A percentile compares a stretch with the other conserved stretches of the same genome.
These are phyloP conservation scores for Myoxocephalus aenaeus DNA, from an alignment of 2,797 vertebrate genomes.

Conservation along the genomic window DNA sequence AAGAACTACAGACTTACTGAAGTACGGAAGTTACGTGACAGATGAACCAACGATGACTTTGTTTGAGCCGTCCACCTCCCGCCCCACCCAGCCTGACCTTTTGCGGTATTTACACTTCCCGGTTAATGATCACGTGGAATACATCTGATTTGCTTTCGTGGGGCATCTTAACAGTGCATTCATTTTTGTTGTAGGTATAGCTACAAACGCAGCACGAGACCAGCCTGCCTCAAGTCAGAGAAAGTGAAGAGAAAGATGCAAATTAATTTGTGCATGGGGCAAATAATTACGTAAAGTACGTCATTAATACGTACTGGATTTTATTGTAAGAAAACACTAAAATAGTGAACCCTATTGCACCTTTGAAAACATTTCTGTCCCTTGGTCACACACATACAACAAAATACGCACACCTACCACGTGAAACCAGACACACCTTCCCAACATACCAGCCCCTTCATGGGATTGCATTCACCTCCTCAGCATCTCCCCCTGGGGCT, in stretches of 20 bases:
- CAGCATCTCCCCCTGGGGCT: conserved; percentile 52
- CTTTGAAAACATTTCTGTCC: background rate
- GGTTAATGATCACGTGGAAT: too few species aligned
- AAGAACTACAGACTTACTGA: too few species aligned
- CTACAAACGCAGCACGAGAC: background rate
- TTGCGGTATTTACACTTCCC: background rate
- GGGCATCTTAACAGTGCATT: too few species aligned
- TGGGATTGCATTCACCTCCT: conserved; percentile 60
- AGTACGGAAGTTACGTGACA: too few species aligned
- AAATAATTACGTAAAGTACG: too few species aligned
- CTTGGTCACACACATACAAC: conserved; percentile 8
- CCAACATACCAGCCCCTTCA: conserved; percentile 59
- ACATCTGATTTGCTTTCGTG: too few species aligned
- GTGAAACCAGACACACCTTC: conserved; percentile 74
- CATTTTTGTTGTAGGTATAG: too few species aligned
- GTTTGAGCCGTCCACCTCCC: too few species aligned
- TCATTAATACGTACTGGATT: background rate
- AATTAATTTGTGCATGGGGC: background rate
- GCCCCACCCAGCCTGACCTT: too few species aligned
- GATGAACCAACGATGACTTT: too few species aligned
- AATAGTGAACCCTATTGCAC: background rate
- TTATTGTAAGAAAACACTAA: background rate
- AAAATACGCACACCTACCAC: conserved; percentile 14
- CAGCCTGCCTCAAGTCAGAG: background rate
- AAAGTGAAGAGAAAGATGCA: conserved; percentile 2